Base-by-base conservation (phyloP, 2,113 vertebrate species). In the Zingel zingel region DNA sequence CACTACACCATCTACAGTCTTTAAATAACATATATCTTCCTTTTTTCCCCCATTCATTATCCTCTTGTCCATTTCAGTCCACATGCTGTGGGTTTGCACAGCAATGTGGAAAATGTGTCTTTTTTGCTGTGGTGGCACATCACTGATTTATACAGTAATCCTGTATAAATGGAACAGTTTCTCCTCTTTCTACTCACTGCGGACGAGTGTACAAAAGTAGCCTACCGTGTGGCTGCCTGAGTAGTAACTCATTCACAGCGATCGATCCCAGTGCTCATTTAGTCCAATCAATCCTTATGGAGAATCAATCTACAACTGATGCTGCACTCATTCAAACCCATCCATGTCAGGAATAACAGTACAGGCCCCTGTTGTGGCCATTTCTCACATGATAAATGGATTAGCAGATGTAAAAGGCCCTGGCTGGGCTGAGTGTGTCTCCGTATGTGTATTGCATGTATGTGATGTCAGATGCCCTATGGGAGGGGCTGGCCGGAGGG, bases 241-340 rank as follows among this genome's bases (percentile, higher is more conserved):
- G 54, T 64, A 62, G 83, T 88, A 82, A 89, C 75, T 84, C 87
- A 72, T 27, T 77, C 43, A 58, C 69, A 76, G 71, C 57, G 4
- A 91, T 92, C 67, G 56, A 92, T 87, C 81, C 77, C 68, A 12
- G 58, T 11, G 65, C 84, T 92, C 88, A 93, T 93, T 94, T 92
- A 90, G 86, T 84, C 81, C 84, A 81, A 91, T 92, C 90, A 84
- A 85, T 92, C 75, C 88, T 88, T 67, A 85, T 84, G 74, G 89
- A 79, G 84, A 86, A 94, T 94, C 92, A 88, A 92, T 94, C 13
- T 82, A 87, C 86, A 89, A 89, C 81, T 88, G 81, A 93, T 84
- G 91, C 86, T 68, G 78, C 87, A 50, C 87, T 90, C 77, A 76
- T 90, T 90, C 79, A 82, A 88, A 70, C 78, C 67, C 66, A 18